A percentile compares a stretch with the other conserved stretches of the same genome.
Evolutionary conservation across 2,888 invertebrate genomes (phyloP).

Genomic region (Sicus ferrugineus): DNA sequence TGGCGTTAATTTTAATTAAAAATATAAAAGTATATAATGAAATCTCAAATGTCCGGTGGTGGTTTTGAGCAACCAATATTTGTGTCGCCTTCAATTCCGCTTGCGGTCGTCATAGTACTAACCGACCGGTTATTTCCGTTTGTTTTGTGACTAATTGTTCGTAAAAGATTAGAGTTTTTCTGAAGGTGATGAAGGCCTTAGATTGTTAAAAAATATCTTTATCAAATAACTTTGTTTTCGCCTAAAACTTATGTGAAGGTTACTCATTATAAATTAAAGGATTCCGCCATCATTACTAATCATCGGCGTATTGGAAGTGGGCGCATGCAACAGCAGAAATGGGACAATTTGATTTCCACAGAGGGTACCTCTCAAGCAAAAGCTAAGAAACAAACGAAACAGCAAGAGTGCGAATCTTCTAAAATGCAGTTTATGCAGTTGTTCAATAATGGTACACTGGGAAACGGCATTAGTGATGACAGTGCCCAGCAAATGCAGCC

Average conservation of each 20-base stretch:
- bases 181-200: too few species aligned
- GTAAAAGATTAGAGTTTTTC: too few species aligned
- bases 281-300: constrained; percentile 54
- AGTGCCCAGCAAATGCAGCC: constrained; percentile 6
- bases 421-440: constrained; percentile 46
- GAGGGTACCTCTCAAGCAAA: constrained; percentile 30
- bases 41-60: too few species aligned
- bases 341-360: constrained; percentile 43
- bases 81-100: too few species aligned
- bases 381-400: constrained; percentile 30
- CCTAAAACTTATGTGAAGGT: neutral
- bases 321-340: constrained; percentile 57
- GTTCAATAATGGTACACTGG: constrained; percentile 47
- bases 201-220: too few species aligned
- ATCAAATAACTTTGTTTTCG: too few species aligned
- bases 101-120: too few species aligned
- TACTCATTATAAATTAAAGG: constrained; percentile 42
- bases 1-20: too few species aligned
- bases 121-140: too few species aligned
- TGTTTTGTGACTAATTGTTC: too few species aligned
- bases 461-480: constrained; percentile 24
- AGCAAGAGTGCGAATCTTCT: constrained; percentile 27
- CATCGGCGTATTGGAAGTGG: constrained; percentile 61
- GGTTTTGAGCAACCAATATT: too few species aligned
- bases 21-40: too few species aligned